Base-by-base conservation (phyloP, 2,888 invertebrate genomes). In the Lasioglossum lativentre region DNA sequence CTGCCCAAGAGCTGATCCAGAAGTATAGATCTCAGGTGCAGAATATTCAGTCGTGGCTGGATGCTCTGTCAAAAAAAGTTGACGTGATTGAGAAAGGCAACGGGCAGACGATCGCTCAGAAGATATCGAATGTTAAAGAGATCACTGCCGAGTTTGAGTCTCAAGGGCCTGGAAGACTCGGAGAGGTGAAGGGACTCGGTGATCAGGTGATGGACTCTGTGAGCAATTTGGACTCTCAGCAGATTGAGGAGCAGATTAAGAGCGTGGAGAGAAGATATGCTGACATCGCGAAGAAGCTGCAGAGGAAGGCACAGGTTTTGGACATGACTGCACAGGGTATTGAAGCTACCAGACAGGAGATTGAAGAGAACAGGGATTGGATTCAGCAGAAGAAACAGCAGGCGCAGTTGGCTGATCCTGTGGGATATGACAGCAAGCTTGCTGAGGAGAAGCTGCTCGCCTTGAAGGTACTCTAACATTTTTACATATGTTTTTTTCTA, bases 201-300 rank as follows among this genome's bases (percentile, higher is more conserved):
- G 96, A 96, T 1, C 96, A 97, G 94, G 97, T 98, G 12, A 97
- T 97, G 82, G 97, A 97, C 86, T 97, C 98, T 42, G 97, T 98
- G 19, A 98, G 98, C 94, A 98, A 98, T 94, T 95, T 98, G 88
- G 98, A 98, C 93, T 97, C 98, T 0, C 98, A 98, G 93, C 98
- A 98, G 95, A 97, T 98, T 2, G 98, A 98, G 94, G 98, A 98
- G 94, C 98, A 98, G 95, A 96, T 98, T 94, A 98, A 98, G 94
- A 97, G 98, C 0, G 96, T 98, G 0, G 98, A 99, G 93, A 96
- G 98, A 88, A 96, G 98, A 86, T 97, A 98, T 93, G 97, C 97
- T 87, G 98, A 99, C 92, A 96, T 98, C 1, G 96, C 97, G 1
- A 98, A 98, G 94, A 97, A 98, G 78, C 96, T 98, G 75, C 97